Percentiles rank a stretch among this genome's conserved stretches.
These are phyloP conservation scores for Microtus pennsylvanicus DNA, from an alignment of 2,113 vertebrate genomes.

Conservation along the genomic window DNA sequence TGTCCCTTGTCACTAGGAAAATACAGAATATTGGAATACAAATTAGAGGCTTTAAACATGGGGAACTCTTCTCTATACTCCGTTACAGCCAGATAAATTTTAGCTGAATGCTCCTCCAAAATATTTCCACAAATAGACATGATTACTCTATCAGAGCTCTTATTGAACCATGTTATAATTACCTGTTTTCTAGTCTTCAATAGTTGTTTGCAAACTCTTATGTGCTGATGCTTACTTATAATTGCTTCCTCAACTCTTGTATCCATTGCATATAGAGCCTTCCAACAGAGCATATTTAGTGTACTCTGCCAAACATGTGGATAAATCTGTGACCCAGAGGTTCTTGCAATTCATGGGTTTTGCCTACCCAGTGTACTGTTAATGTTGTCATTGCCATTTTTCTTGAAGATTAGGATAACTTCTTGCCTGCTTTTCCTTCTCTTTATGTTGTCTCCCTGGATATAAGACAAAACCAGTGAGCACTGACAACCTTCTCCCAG, in stretches of 20 bases:
- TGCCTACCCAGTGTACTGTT: neutral
- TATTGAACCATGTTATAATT: neutral
- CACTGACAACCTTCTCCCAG: neutral
- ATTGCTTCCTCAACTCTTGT: neutral
- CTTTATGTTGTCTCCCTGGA: neutral
- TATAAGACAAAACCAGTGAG: constrained; percentile 18
- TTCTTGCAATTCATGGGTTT: neutral
- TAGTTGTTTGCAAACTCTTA: neutral
- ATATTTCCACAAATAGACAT: neutral
- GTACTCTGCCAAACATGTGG: neutral
- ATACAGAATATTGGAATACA: neutral
- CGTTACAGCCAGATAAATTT: neutral
- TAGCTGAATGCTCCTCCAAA: neutral
- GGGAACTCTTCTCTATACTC: neutral
- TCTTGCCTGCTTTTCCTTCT: neutral
- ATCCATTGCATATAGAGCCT: neutral
- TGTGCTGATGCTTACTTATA: neutral
- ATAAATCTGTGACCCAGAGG: neutral
- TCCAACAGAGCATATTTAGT: neutral
- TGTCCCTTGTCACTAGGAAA: neutral
- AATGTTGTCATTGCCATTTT: neutral
- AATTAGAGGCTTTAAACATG: neutral
- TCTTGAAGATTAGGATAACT: neutral
- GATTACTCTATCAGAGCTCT: neutral
- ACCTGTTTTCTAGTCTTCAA: neutral